These are phyloP conservation scores for Aproaerema taeniolella DNA, from an alignment of 2,888 invertebrate species.

Conservation along the genomic window DNA sequence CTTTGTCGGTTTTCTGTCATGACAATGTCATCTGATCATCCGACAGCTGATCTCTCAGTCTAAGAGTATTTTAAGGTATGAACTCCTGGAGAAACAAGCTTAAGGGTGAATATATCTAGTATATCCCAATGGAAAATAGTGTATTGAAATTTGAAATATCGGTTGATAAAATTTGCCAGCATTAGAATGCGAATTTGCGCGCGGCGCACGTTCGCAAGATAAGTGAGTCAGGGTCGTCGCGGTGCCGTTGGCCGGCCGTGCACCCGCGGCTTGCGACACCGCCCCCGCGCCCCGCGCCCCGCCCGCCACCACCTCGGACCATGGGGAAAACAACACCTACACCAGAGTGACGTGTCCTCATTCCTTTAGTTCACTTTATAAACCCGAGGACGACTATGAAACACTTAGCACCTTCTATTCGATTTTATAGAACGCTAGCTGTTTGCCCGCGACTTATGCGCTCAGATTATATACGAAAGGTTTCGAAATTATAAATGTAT, in stretches of 20 bases:
- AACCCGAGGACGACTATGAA: slow-evolving; percentile 13
- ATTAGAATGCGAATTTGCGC: slow-evolving; percentile 73
- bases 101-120: no score
- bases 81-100: no score
- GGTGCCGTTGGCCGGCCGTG: slow-evolving; percentile 76
- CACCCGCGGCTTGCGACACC: slow-evolving; percentile 66
- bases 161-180: slow-evolving; percentile 62
- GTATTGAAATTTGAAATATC: no score
- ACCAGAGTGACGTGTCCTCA: slow-evolving; percentile 39
- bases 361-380: slow-evolving; percentile 19
- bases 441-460: no score
- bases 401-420: neutral
- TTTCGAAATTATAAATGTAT: no score
- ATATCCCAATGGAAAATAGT: no score
- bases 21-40: no score
- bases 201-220: slow-evolving; percentile 71
- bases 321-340: slow-evolving; percentile 54
- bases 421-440: no score
- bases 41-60: no score
- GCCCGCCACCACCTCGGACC: slow-evolving; percentile 30
- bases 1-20: no score
- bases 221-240: slow-evolving; percentile 76
- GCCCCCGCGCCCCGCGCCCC: slow-evolving; percentile 28
- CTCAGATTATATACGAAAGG: no score
- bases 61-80: no score